Base-by-base conservation (phyloP, 1,140 invertebrate genomes). In the Drosophila biarmipes region DNA sequence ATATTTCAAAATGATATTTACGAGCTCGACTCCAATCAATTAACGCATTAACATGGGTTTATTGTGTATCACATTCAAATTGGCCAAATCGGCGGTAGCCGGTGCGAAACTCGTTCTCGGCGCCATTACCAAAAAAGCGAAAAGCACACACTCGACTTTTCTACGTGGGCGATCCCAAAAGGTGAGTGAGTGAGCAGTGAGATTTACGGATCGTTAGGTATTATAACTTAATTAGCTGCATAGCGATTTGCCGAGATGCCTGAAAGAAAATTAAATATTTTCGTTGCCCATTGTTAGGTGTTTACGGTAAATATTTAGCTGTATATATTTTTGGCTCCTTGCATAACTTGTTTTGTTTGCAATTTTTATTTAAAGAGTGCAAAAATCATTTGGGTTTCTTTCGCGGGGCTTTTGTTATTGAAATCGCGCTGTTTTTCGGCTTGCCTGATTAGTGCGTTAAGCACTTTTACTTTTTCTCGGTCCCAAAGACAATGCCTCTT, bases 341-440 rank as follows among this genome's bases (percentile, higher is more conserved):
- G 21, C 69, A 73, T 73, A 73, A 73, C 49, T 34, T 52, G 38
- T 52, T 73, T 73, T 58, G 40, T 73, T 73, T 48, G 49, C 48
- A 29, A 35, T 62, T 74, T 51, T 14, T 15, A 10, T 69, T 68
- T 29, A 45, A 12, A 49, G 17, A 24, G 24, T 69, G 63, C 49
- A 56, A 69, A 69, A 69, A 56, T 46, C 15, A 31, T 55, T 69
- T 46, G 34, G 17, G 46, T 71, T 77, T 62, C n/a, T 34, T 40
- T 49, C n/a, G 17, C 7, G 6, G 6, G 19, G 54, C 59, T 42
- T 82, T 87, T 86, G 81, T 86, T 87, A 81, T 78, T 89, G 61
- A 78, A 78, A 77, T 69, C 31, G 48, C 24, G 54, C 19, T 55
- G 27, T 40, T 53, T 57, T 37, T 62, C 17, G 29, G 40, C 45